phyloP scores from a whole-genome alignment of 2,888 invertebrate species.

The Congeria kusceri region DNA sequence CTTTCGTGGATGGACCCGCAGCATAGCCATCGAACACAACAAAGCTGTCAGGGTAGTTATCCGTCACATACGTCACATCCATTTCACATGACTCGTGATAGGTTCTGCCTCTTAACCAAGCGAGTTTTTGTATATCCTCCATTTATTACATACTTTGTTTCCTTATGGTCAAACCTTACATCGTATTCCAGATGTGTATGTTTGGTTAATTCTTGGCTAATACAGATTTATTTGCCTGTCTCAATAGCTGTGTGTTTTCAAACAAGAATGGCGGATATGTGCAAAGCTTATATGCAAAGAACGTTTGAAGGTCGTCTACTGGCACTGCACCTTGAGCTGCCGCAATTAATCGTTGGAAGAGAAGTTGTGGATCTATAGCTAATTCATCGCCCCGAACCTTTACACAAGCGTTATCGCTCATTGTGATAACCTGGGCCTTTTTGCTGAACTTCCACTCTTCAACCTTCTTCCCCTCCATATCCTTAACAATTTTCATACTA shows the following conservation, averaged over 20 bases:
- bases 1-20: slow-evolving; percentile 9
- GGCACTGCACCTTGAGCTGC: slow-evolving; percentile 3
- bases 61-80: slow-evolving; percentile 5
- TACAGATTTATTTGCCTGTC: slow-evolving; percentile 4
- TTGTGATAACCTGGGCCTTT: slow-evolving; percentile 37
- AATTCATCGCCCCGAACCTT: slow-evolving; percentile 28
- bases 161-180: not conserved
- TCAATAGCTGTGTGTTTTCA: not conserved
- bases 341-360: slow-evolving; percentile 18
- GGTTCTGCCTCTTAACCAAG: slow-evolving; percentile 10
- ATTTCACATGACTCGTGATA: not conserved
- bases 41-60: not conserved
- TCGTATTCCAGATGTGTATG: not conserved
- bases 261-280: slow-evolving; percentile 9
- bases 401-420: slow-evolving; percentile 24
- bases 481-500: slow-evolving; percentile 40
- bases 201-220: slow-evolving; percentile 6
- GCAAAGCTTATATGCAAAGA: slow-evolving; percentile 21
- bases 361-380: slow-evolving; percentile 11
- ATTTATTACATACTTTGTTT: slow-evolving; percentile 17
- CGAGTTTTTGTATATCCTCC: slow-evolving; percentile 20
- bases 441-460: slow-evolving; percentile 31
- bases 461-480: slow-evolving; percentile 47
- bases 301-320: slow-evolving; percentile 4
- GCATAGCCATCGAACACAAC: slow-evolving; percentile 33